A percentile compares a stretch with the other conserved stretches of the same genome.
Conservation (phyloP, 1,140 invertebrate species). For the Cyphomyrmex costatus region DNA sequence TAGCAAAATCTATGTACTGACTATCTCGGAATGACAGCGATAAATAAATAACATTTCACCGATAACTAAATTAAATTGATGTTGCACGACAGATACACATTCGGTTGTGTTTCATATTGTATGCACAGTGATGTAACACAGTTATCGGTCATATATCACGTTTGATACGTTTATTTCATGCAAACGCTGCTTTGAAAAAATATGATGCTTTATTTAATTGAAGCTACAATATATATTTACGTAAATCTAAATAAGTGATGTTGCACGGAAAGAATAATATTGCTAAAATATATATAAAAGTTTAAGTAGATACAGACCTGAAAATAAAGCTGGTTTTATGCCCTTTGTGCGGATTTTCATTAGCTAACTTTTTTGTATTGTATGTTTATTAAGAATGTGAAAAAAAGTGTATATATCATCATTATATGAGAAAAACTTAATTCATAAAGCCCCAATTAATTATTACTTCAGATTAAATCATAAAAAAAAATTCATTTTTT, state of each 20-base stretch:
- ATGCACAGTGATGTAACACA: not conserved
- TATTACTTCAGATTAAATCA: too few species aligned
- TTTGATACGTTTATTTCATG: constrained; percentile 29
- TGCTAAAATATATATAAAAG: too few species aligned
- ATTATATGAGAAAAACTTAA: too few species aligned
- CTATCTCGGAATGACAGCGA: not conserved
- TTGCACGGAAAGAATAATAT: too few species aligned
- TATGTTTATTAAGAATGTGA: too few species aligned
- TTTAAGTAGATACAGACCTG: too few species aligned
- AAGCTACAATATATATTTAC: constrained; percentile 10
- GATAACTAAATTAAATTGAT: not conserved
- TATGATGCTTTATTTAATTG: not conserved
- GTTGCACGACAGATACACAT: not conserved
- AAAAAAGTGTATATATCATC: too few species aligned
- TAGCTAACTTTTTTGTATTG: too few species aligned
- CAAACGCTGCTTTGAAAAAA: constrained; percentile 7
- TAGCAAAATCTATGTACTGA: not conserved
- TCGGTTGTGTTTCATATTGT: constrained; percentile 10
- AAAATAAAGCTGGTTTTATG: too few species aligned
- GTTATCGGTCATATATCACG: constrained; percentile 39
- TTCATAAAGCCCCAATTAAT: too few species aligned
- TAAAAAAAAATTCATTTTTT: too few species aligned
- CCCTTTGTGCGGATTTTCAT: too few species aligned
- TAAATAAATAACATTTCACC: constrained; percentile 17
- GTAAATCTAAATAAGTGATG: not conserved